Conservation (phyloP, 2,113 vertebrate genomes). For the Plestiodon gilberti region DNA sequence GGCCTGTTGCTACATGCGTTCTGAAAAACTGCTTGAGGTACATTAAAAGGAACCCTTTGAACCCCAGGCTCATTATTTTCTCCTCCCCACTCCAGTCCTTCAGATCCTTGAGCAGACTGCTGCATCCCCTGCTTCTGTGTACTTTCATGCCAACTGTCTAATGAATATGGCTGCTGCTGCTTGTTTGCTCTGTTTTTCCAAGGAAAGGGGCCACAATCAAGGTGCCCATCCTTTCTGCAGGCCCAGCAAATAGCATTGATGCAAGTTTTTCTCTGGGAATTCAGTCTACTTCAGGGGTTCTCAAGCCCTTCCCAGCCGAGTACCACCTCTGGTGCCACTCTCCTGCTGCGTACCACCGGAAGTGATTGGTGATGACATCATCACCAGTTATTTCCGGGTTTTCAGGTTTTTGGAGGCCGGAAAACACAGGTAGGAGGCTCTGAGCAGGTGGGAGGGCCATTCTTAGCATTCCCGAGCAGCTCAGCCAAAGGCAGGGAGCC, state of each 20-base stretch:
- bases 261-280: neutral
- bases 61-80: constrained; percentile 66
- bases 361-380: too few relatives aligned
- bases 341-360: too few relatives aligned
- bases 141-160: constrained; percentile 47
- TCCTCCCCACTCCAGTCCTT: constrained; percentile 54
- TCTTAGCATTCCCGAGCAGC: too few relatives aligned
- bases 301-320: too few relatives aligned
- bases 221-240: constrained; percentile 50
- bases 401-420: too few relatives aligned
- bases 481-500: too few relatives aligned
- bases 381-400: too few relatives aligned
- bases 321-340: too few relatives aligned
- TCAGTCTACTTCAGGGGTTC: too few relatives aligned
- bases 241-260: constrained; percentile 44
- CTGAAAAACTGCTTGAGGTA: constrained; percentile 63
- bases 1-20: constrained; percentile 63
- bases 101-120: constrained; percentile 53
- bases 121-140: constrained; percentile 44
- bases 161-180: constrained; percentile 69
- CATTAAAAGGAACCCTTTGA: constrained; percentile 73
- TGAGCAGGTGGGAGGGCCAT: too few relatives aligned
- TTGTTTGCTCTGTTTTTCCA: constrained; percentile 59
- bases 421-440: too few relatives aligned
- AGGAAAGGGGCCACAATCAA: constrained; percentile 48